A percentile compares a stretch with the other conserved stretches of the same genome.
These are phyloP conservation scores for Euclidia mi DNA, from an alignment of 2,888 invertebrate genomes.

Conservation along the genomic window DNA sequence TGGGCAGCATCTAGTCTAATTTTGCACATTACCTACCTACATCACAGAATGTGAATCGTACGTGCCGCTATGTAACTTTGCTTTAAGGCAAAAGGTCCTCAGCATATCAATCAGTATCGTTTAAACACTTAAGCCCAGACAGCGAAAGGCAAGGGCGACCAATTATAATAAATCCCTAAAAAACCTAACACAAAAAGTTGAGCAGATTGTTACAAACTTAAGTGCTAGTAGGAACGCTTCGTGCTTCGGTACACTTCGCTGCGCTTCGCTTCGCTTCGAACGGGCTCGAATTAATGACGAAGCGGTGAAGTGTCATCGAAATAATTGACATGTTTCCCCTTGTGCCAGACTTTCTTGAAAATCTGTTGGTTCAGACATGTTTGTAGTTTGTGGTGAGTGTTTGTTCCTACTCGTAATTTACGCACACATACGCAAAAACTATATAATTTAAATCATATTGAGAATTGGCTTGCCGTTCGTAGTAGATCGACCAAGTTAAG, in stretches of 20 bases:
- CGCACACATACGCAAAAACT: too few species aligned
- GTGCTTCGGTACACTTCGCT: constrained; percentile 22
- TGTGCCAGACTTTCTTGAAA: constrained; percentile 49
- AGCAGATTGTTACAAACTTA: constrained; percentile 20
- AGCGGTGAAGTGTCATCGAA: constrained; percentile 59
- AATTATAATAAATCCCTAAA: constrained; percentile 25
- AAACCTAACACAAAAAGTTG: constrained; percentile 13
- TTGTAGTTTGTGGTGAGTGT: background rate
- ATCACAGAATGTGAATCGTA: too few species aligned
- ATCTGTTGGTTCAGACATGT: constrained; percentile 9
- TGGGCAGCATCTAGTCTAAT: too few species aligned
- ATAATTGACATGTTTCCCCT: constrained; percentile 70
- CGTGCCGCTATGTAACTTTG: too few species aligned
- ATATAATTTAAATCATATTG: too few species aligned
- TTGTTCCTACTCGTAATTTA: too few species aligned
- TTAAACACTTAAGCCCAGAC: too few species aligned
- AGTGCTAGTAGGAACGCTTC: constrained; percentile 14
- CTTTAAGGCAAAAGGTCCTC: too few species aligned
- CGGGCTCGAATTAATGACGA: constrained; percentile 68
- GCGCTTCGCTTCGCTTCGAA: constrained; percentile 39
- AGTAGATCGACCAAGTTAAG: too few species aligned
- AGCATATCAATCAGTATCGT: too few species aligned
- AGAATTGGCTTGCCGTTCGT: too few species aligned
- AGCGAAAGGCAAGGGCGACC: constrained; percentile 6
- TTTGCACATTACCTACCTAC: too few species aligned